Base-by-base conservation (phyloP, 2,113 vertebrate genomes). In the Xyrauchen texanus region DNA sequence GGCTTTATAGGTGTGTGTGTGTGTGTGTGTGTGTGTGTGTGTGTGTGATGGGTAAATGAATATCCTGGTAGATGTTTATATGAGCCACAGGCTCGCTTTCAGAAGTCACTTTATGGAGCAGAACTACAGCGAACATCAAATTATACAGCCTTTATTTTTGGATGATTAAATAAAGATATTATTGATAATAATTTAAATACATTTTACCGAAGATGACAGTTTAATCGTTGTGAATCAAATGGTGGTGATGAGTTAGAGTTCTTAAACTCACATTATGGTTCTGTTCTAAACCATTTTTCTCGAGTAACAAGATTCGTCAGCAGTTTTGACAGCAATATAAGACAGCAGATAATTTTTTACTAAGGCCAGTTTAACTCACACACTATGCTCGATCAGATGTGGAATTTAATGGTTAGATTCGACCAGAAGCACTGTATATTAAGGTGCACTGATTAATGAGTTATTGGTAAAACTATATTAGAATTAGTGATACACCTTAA, bases 361-460 rank as follows among this genome's bases (percentile, higher is more conserved):
- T 12, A 13, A 58, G 7, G 42, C 42, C 15, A 49, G 13, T 6
- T 44, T 70, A 63, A 70, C 67, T 45, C 6, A n/a, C 6, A 16
- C 15, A 1, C 21, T 3, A 62, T 78, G 75, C 12, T 34, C 7
- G 57, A 74, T 74, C 16, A 45, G 71, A 34, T 34, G 21, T 34
- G 21, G 21, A 74, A 62, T 74, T 62, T 74, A 12, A 34, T 34
- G 21, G 21, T 34, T 34, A 34, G 21, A 34, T 34, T 34, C 21
- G 3, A 34, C 42, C 57, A 62, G 46, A 74, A 74, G 63, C 47
- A 21, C 62, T 34, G 21, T 34, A 34, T 34, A 34, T 34, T 34
- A 3, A 63, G 46, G 47, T 51, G 71, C 58, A 47, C 71, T 58
- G 55, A 6, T 63, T 62, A 63, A 74, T 74, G 58, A 63, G 45